Evolutionary conservation across 2,888 invertebrate species (phyloP), one percentile per base, ranked within the genome.

Genomic region (Pachliopta kotzebuea): DNA sequence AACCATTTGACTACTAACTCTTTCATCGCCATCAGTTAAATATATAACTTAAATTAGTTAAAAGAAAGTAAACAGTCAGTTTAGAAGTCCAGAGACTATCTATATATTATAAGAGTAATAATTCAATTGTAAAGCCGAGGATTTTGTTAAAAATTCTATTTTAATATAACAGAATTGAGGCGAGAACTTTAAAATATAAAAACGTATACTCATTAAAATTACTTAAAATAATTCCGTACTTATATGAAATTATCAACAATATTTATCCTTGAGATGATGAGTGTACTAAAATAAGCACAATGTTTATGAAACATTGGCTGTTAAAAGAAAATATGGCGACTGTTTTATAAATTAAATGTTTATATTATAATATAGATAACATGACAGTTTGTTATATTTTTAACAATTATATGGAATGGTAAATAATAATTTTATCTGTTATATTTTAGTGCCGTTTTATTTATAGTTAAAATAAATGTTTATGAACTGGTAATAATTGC

Each of bases 241-340:
- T 56, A 50, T 50, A n/a, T 62, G 52, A 45, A 54, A 45, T 42
- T 58, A 58, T 58, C 58, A 58, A 58, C 63, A 58, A 50, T 63
- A n/a, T 54, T 58, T 29, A 54, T 37, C 58, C 57, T 58, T 63
- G 59, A 53, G 26, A 50, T 59, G 42, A 58, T 58, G 59, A 55
- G 58, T 29, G 54, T 59, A 55, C 29, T 29, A 54, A 63, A 63
- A 63, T 63, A 59, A 31, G 53, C 17, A 0, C 18, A 55, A 20
- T 55, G 58, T 59, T 63, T 59, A 54, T 59, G 31, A 55, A 55
- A 63, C 29, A 49, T 21, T 45, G 24, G 55, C 21, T 61, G 31
- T 62, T 50, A 49, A 50, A 20, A 56, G 37, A 21, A 57, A 57
- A 23, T 2, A 49, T 55, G 56, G 20, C 20, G 23, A 20, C 53